phyloP scores from a whole-genome alignment of 2,888 invertebrate species.

The Leptinotarsa rubiginosa region DNA sequence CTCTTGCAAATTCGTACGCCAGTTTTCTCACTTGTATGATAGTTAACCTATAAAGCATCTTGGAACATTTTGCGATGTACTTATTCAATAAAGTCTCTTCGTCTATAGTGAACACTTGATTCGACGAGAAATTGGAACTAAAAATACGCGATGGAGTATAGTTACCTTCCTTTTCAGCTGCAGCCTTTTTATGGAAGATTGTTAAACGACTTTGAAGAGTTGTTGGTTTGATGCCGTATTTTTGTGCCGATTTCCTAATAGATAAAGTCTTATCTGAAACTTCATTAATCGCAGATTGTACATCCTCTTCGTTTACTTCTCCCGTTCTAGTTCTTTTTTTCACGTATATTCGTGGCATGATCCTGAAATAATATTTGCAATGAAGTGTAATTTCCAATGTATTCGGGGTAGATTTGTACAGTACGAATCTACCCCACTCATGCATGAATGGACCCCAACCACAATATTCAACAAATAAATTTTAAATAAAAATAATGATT shows the following conservation, averaged over 20 bases:
- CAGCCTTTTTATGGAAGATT: conserved; percentile 26
- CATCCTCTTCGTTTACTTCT: too few relatives aligned
- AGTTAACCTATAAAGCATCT: neutral
- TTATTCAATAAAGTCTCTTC: conserved; percentile 41
- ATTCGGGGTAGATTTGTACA: too few relatives aligned
- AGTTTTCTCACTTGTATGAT: conserved; percentile 22
- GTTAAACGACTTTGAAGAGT: conserved; percentile 39
- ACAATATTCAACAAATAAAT: too few relatives aligned
- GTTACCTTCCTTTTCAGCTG: neutral
- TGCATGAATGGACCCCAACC: too few relatives aligned
- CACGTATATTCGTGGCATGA: too few relatives aligned
- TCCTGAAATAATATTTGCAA: too few relatives aligned
- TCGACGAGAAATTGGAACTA: conserved; percentile 5
- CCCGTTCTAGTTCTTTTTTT: too few relatives aligned
- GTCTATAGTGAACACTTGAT: conserved; percentile 42
- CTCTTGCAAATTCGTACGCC: conserved; percentile 46
- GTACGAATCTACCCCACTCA: too few relatives aligned
- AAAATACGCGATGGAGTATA: neutral
- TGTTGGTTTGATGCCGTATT: conserved; percentile 35
- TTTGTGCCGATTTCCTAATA: conserved; percentile 40
- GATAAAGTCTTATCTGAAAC: too few relatives aligned
- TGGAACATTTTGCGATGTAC: conserved; percentile 33
- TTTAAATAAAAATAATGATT: too few relatives aligned
- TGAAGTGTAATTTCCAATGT: too few relatives aligned
- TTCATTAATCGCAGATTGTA: too few relatives aligned